Base-by-base conservation (phyloP, 2,888 invertebrate species). In the Agrotis exclamationis region DNA sequence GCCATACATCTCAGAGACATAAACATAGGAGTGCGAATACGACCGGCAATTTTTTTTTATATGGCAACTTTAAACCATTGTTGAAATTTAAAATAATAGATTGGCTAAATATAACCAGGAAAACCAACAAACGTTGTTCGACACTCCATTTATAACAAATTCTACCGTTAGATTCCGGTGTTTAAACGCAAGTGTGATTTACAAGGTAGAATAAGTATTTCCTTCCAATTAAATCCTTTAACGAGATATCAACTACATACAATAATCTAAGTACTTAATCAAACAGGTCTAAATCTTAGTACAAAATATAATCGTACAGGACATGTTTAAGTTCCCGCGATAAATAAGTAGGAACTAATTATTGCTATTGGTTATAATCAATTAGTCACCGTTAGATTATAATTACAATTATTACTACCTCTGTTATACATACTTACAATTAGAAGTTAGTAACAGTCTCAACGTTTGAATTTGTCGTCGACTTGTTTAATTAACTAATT, bases 311-410 rank as follows among this genome's bases (percentile, higher is more conserved):
- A 70, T 47, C 51, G 24, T 18, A 16, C 33, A 63, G 50, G 63
- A 47, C 47, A 44, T 28, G 58, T 73, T 70, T 48, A 54, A 59
- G 63, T 44, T 47, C 48, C 9, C 16, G 48, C 44, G 45, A 70
- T 54, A 63, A 71, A 63, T 54, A 71, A 71, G 18, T 28, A 47
- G 14, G 57, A 11, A 39, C 39, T 51, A 70, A 63, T 58, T n/a
- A n/a, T 22, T 54, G 24, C 39, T n/a, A 63, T 22, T n/a, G 48
- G 24, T 13, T 28, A 59, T 63, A 28, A 70, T 70, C 28, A 59
- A 63, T 73, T 63, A 59, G 47, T 59, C 62, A 20, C n/a, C 39
- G 54, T n/a, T 44, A 48, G 14, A 0, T 28, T 39, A 9, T 54
- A 54, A 54, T 54, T 18, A 54, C 16, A 18, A 54, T 54, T 54